Base-by-base conservation (phyloP, 2,888 invertebrate species). In the Allolobophora icterica region DNA sequence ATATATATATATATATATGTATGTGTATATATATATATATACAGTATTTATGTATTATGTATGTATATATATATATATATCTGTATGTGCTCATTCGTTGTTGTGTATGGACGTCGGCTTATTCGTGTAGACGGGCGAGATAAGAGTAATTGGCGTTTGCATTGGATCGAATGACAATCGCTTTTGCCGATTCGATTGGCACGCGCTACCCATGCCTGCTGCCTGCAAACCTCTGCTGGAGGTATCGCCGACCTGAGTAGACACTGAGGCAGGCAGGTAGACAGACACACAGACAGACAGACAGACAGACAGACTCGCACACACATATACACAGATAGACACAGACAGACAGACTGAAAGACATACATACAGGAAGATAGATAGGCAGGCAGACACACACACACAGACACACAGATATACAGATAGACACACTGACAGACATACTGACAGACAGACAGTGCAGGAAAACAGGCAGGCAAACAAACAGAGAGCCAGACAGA, bases 91-190 rank as follows among this genome's bases (percentile, higher is more conserved):
- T 24, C 21, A 21, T n/a, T 71, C 71, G n/a, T 71, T 71, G 71
- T 71, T 24, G 52, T 42, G 42, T 24, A 24, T 24, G 52, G 4
- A 52, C 24, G 52, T 52, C 24, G 52, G 71, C 17, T n/a, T 71
- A 71, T 30, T 71, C 71, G 71, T 71, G n/a, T 71, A n/a, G 71
- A n/a, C 17, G 30, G 71, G 71, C 4, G 58, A n/a, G 71, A 71
- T 71, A 71, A 71, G 71, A 71, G 71, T 71, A 71, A 71, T 71
- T 71, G 71, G 71, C n/a, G n/a, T n/a, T n/a, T n/a, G 71, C 71
- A 17, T 71, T n/a, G 71, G 71, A 71, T 71, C 71, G n/a, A 71
- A 71, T 71, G 71, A 71, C 71, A 71, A 24, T 71, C 71, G 71
- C 71, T n/a, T 30, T 52, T 71, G 71, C 6, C 71, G 71, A 71